Evolutionary conservation across 2,888 invertebrate species (phyloP).

Genomic region (Venustoraphidia nigricollis): DNA sequence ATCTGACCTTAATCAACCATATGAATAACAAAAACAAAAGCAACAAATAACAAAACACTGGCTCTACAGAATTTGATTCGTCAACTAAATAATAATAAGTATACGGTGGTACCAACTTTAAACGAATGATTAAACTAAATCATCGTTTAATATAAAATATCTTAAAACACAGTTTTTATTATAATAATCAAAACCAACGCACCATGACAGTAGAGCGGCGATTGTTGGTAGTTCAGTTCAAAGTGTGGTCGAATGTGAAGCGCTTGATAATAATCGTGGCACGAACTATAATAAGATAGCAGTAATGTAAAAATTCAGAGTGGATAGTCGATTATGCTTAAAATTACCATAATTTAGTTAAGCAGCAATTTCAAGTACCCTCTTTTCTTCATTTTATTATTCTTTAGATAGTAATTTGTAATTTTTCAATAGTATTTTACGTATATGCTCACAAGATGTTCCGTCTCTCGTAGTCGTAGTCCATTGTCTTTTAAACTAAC

Average conservation of each 20-base stretch:
- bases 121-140: slow-evolving; percentile 3
- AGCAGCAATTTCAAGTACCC: slow-evolving; percentile 1
- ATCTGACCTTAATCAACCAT: too few species aligned
- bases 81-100: too few species aligned
- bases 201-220: neutral
- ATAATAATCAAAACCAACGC: neutral
- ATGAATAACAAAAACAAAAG: too few species aligned
- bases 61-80: too few species aligned
- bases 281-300: neutral
- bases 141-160: slow-evolving; percentile 6
- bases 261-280: neutral
- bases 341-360: slow-evolving; percentile 28
- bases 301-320: slow-evolving; percentile 18
- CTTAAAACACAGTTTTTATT: slow-evolving; percentile 5
- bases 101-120: neutral
- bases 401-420: too few species aligned
- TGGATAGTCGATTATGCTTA: slow-evolving; percentile 23
- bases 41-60: too few species aligned
- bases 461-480: too few species aligned
- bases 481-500: too few species aligned
- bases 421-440: too few species aligned
- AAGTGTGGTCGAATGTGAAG: neutral
- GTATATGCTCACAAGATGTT: too few species aligned
- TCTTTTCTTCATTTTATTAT: too few species aligned
- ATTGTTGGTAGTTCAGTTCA: neutral